Evolutionary conservation across 2,797 vertebrate species (phyloP).

Genomic region (Melanotaenia boesemani): DNA sequence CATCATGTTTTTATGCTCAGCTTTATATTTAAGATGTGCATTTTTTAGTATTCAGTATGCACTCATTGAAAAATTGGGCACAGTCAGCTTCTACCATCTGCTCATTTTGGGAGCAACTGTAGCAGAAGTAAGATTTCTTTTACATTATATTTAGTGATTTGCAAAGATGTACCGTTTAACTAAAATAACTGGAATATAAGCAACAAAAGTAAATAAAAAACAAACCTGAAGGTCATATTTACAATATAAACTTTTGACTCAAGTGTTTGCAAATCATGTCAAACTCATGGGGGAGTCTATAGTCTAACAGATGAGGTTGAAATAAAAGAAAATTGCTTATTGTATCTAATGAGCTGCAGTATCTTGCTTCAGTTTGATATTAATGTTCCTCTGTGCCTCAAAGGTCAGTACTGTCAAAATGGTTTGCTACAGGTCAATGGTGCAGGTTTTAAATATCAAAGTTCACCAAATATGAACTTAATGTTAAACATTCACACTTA

Average conservation of each 20-base stretch:
- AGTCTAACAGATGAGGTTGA: not conserved
- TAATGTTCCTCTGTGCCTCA: slow-evolving; percentile 1
- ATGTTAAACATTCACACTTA: slow-evolving; percentile 5
- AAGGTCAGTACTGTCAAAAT: slow-evolving; percentile 9
- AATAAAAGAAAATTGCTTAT: slow-evolving; percentile 7
- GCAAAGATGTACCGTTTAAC: not conserved
- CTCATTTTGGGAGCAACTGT: slow-evolving; percentile 4
- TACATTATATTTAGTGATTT: slow-evolving; percentile 3
- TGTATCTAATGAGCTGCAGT: not conserved
- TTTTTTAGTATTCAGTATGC: slow-evolving; percentile 15
- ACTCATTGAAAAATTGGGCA: not conserved
- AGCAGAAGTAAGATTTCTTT: slow-evolving; percentile 2
- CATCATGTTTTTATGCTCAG: slow-evolving; percentile 20
- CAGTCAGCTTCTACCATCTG: slow-evolving; percentile 10
- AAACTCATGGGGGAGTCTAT: not conserved
- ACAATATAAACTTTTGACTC: not conserved
- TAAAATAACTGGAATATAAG: slow-evolving; percentile 16
- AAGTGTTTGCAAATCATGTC: not conserved
- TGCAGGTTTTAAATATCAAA: not conserved
- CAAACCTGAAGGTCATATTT: not conserved
- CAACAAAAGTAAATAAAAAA: not conserved
- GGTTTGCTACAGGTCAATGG: slow-evolving; percentile 5
- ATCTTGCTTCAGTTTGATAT: not conserved
- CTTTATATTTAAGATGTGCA: slow-evolving; percentile 33
- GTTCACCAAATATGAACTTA: slow-evolving; percentile 6